A percentile compares a stretch with the other conserved stretches of the same genome.
Conservation (phyloP, 2,888 invertebrate species). For the Hartigia nigra region DNA sequence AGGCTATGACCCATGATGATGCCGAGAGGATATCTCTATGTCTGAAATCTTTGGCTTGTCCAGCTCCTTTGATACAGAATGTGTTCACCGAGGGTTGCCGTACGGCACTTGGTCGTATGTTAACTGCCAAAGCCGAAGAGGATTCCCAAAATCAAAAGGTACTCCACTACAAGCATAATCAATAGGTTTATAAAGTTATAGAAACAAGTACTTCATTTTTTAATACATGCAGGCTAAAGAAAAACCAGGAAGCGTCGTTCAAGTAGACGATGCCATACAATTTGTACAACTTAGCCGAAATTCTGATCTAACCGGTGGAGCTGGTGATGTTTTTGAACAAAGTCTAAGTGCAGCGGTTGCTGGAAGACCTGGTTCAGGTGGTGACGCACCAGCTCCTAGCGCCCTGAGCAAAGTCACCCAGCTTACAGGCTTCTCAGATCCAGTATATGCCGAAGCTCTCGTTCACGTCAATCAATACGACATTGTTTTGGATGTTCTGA, state of each 20-base stretch:
- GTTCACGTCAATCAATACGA: constrained; percentile 99
- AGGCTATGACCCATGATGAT: constrained; percentile 96
- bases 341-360: constrained; percentile 91
- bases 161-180: constrained; percentile 9
- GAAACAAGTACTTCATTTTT: background rate
- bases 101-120: constrained; percentile 83
- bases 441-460: constrained; percentile 99
- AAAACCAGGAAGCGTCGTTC: constrained; percentile 76
- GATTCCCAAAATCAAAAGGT: constrained; percentile 72
- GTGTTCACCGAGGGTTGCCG: constrained; percentile 82
- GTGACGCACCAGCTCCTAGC: constrained; percentile 70
- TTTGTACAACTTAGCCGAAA: constrained; percentile 83
- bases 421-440: constrained; percentile 98
- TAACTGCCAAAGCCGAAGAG: constrained; percentile 81
- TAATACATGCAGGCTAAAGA: constrained; percentile 71
- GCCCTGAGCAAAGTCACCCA: constrained; percentile 88
- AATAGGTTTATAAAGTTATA: background rate
- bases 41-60: constrained; percentile 78
- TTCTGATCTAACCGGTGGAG: constrained; percentile 71
- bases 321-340: constrained; percentile 92
- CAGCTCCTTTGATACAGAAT: constrained; percentile 75
- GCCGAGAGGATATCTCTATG: constrained; percentile 88
- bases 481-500: constrained; percentile 96
- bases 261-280: constrained; percentile 87
- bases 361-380: constrained; percentile 68